These are phyloP conservation scores for Cancer borealis DNA, from an alignment of 2,888 invertebrate genomes.

Conservation along the genomic window DNA sequence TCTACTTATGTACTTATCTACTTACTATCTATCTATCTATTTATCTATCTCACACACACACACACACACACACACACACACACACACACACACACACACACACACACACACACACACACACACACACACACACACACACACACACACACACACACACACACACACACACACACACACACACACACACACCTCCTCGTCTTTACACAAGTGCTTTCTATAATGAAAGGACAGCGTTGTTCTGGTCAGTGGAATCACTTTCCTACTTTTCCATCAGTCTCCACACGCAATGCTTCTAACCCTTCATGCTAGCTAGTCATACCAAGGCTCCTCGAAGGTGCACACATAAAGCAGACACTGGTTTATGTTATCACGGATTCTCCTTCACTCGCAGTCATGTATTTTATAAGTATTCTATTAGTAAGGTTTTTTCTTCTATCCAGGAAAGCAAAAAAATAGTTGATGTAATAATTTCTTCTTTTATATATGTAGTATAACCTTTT, in stretches of 20 bases:
- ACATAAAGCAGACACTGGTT: not conserved
- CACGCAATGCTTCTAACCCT: not conserved
- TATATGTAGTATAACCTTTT: not conserved
- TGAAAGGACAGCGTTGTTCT: not conserved
- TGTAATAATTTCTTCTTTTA: not conserved
- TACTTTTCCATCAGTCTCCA: not conserved
- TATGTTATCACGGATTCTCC: not conserved
- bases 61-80: constrained; percentile 48
- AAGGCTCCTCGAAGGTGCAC: not conserved
- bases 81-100: constrained; percentile 55
- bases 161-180: constrained; percentile 28
- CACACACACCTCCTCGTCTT: not conserved
- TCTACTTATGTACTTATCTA: no score
- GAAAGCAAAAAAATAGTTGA: not conserved
- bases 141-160: constrained; percentile 20
- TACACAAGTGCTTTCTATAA: not conserved
- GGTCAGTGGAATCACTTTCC: not conserved
- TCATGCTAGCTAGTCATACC: not conserved
- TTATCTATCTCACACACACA: constrained; percentile 49
- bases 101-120: constrained; percentile 49
- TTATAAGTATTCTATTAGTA: not conserved
- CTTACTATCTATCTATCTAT: no score
- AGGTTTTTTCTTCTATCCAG: not conserved
- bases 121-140: constrained; percentile 26
- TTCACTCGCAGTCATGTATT: not conserved